Evolutionary conservation across 2,797 vertebrate genomes (phyloP).

Genomic region (Limnodromus scolopaceus): DNA sequence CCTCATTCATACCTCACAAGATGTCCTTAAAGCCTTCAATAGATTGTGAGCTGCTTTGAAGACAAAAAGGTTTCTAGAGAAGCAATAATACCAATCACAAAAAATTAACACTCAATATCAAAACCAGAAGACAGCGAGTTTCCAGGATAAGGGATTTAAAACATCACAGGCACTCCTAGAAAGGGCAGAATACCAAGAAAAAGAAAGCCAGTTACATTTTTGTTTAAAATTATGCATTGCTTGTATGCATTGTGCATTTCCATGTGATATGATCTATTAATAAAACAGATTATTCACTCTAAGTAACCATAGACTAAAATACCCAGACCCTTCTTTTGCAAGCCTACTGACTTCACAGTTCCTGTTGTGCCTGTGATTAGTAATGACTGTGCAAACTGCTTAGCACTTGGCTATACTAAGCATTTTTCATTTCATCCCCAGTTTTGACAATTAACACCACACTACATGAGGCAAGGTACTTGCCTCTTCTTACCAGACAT

Average conservation of each 20-base stretch:
- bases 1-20: not conserved
- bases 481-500: not conserved
- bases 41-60: not conserved
- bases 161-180: not conserved
- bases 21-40: not conserved
- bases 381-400: not conserved
- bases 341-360: conserved; percentile 19
- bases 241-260: not conserved
- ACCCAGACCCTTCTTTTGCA: not conserved
- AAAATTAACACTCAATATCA: not conserved
- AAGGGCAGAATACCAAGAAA: not conserved
- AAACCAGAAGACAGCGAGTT: not conserved
- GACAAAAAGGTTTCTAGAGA: not conserved
- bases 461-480: not conserved
- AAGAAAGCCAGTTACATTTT: not conserved
- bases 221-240: not conserved
- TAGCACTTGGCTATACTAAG: not conserved
- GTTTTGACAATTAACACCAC: not conserved
- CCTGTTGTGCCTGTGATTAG: not conserved
- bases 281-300: conserved; percentile 31
- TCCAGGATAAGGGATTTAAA: not conserved
- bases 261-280: conserved; percentile 13
- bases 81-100: not conserved
- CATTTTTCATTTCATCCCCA: not conserved
- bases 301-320: not conserved